Conservation (phyloP, 2,797 vertebrate species). For the Sciaenops ocellatus region DNA sequence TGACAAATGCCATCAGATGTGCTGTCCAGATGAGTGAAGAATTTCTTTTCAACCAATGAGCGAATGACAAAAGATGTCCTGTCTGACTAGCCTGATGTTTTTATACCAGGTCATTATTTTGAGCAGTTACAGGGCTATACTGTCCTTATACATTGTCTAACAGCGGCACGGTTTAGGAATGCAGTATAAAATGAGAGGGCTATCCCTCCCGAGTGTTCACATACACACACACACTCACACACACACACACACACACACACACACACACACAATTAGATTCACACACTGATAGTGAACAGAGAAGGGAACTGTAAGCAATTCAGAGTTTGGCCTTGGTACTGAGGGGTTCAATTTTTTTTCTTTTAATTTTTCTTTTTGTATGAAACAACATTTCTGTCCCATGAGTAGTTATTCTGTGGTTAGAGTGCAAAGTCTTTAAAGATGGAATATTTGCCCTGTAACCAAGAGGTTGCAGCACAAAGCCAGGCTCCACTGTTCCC, state of each 20-base stretch:
- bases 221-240: conserved; percentile 29
- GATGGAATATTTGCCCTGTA: conserved; percentile 59
- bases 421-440: conserved; percentile 64
- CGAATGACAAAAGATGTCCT: conserved; percentile 7
- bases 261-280: conserved; percentile 46
- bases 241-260: conserved; percentile 28
- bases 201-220: conserved; percentile 10
- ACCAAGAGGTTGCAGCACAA: conserved; percentile 56
- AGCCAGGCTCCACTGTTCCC: conserved; percentile 22
- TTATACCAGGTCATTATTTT: conserved; percentile 37
- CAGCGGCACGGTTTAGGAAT: conserved; percentile 44
- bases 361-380: conserved; percentile 47
- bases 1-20: conserved; percentile 35
- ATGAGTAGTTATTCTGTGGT: conserved; percentile 58
- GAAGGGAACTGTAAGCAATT: conserved; percentile 53
- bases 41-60: neutral
- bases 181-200: conserved; percentile 14
- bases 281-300: conserved; percentile 58
- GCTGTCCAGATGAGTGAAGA: conserved; percentile 24
- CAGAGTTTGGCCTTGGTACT: conserved; percentile 52
- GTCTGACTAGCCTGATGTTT: conserved; percentile 28
- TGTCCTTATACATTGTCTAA: conserved; percentile 20
- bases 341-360: conserved; percentile 40
- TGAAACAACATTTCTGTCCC: conserved; percentile 66
- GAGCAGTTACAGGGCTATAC: conserved; percentile 32